A percentile compares a stretch with the other conserved stretches of the same genome.
Evolutionary conservation across 2,888 invertebrate genomes (phyloP).

Genomic region (Gnatocerus cornutus): DNA sequence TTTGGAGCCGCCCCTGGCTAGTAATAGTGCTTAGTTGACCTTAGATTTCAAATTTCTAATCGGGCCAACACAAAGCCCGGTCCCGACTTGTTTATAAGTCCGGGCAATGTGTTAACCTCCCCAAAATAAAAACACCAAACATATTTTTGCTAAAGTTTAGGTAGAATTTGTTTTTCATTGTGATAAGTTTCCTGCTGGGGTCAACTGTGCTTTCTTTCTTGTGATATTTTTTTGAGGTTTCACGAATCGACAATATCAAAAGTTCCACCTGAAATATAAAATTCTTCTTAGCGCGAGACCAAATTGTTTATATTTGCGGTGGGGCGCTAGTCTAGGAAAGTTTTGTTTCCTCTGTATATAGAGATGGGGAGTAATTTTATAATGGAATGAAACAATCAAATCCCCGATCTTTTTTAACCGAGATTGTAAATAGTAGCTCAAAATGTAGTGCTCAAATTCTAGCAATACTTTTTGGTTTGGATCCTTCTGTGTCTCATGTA

Average conservation of each 20-base stretch:
- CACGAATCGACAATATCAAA: conserved; percentile 44
- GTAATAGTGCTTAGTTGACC: conserved; percentile 35
- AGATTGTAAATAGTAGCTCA: conserved; percentile 43
- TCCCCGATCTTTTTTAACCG: conserved; percentile 44
- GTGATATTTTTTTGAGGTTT: conserved; percentile 43
- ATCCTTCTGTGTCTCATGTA: conserved; percentile 26
- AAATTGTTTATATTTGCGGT: conserved; percentile 37
- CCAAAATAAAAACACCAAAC: conserved; percentile 29
- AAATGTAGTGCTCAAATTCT: conserved; percentile 44
- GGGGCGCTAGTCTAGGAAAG: conserved; percentile 21
- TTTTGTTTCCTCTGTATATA: conserved; percentile 31
- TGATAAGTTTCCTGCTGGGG: conserved; percentile 21
- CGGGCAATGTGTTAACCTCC: background rate
- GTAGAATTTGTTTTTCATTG: background rate
- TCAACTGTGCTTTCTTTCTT: conserved; percentile 39
- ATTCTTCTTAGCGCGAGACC: conserved; percentile 24
- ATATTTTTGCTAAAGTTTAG: conserved; percentile 32
- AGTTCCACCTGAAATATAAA: conserved; percentile 35
- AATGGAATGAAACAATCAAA: conserved; percentile 39
- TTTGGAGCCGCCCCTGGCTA: too few relatives aligned
- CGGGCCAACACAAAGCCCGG: too few relatives aligned
- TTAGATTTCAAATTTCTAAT: conserved; percentile 21
- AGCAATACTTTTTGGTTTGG: conserved; percentile 35
- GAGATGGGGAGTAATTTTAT: conserved; percentile 44
- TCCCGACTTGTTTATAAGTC: too few relatives aligned